Conservation (phyloP, 1,140 invertebrate species). For the Anoplolepis gracilipes region DNA sequence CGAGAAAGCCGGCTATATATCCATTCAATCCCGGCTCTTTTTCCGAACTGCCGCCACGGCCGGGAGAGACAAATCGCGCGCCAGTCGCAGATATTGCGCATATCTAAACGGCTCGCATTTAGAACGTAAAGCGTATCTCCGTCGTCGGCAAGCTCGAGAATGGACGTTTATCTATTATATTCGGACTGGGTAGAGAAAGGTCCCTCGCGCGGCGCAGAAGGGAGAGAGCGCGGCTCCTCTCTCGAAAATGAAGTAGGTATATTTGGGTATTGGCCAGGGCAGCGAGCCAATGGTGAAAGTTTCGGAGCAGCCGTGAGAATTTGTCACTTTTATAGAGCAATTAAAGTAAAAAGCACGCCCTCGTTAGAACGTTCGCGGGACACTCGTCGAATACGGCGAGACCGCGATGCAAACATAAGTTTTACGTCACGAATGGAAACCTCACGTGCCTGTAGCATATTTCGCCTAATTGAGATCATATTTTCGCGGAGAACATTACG, state of each 20-base stretch:
- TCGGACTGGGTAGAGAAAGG: constrained; percentile 1
- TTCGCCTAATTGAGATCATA: constrained; percentile 17
- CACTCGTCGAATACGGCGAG: constrained; percentile 1
- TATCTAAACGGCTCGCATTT: constrained; percentile 61
- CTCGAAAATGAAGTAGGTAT: constrained; percentile 55
- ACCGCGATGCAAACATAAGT: constrained; percentile 26
- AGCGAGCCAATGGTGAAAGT: constrained; percentile 53
- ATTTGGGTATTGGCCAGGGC: constrained; percentile 59
- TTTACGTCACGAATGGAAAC: constrained; percentile 17
- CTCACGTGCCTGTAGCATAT: constrained; percentile 4
- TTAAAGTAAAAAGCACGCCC: constrained; percentile 52
- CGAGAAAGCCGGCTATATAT: constrained; percentile 58
- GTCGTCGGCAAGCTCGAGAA: constrained; percentile 31
- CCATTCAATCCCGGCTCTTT: constrained; percentile 48
- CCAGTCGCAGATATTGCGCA: constrained; percentile 61
- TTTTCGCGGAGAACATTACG: constrained; percentile 17
- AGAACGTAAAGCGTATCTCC: constrained; percentile 56
- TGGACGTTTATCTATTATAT: constrained; percentile 59
- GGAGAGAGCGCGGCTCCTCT: background rate
- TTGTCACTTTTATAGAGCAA: constrained; percentile 62
- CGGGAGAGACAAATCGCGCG: constrained; percentile 55
- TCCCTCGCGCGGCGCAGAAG: background rate
- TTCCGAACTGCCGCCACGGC: constrained; percentile 54
- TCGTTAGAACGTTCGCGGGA: constrained; percentile 34
- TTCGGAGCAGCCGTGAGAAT: constrained; percentile 36